phyloP scores from a whole-genome alignment of 2,888 invertebrate species.

The Lasioglossum figueresi region DNA sequence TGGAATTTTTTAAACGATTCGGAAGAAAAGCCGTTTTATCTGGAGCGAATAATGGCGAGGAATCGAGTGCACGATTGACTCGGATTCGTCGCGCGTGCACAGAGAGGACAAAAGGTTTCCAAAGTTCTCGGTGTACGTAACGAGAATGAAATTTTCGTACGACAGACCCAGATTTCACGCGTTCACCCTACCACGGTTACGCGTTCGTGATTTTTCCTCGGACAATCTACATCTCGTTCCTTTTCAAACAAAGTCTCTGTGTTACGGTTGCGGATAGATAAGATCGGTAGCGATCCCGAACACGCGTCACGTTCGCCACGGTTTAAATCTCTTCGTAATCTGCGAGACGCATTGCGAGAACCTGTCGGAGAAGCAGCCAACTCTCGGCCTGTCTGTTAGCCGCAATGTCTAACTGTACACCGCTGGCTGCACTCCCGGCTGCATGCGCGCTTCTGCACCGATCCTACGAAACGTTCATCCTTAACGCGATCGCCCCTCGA shows the following conservation, averaged over 20 bases:
- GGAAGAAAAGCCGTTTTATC: neutral
- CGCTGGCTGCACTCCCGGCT: constrained; percentile 23
- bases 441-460: constrained; percentile 8
- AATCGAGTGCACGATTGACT: neutral
- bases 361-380: constrained; percentile 23
- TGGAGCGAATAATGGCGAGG: neutral
- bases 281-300: constrained; percentile 59
- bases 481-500: neutral
- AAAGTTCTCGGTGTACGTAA: neutral
- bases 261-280: constrained; percentile 54
- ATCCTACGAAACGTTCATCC: constrained; percentile 5
- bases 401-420: constrained; percentile 45
- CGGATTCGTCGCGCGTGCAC: neutral
- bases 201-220: constrained; percentile 3
- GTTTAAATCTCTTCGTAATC: constrained; percentile 59
- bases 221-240: constrained; percentile 16
- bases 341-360: constrained; percentile 28
- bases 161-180: constrained; percentile 24
- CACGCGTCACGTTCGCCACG: constrained; percentile 63
- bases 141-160: neutral
- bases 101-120: neutral
- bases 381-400: constrained; percentile 12
- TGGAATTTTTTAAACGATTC: too few species aligned
- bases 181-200: neutral
- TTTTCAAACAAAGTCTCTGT: constrained; percentile 22